Conservation (phyloP, 2,113 vertebrate genomes). For the Mastomys coucha region DNA sequence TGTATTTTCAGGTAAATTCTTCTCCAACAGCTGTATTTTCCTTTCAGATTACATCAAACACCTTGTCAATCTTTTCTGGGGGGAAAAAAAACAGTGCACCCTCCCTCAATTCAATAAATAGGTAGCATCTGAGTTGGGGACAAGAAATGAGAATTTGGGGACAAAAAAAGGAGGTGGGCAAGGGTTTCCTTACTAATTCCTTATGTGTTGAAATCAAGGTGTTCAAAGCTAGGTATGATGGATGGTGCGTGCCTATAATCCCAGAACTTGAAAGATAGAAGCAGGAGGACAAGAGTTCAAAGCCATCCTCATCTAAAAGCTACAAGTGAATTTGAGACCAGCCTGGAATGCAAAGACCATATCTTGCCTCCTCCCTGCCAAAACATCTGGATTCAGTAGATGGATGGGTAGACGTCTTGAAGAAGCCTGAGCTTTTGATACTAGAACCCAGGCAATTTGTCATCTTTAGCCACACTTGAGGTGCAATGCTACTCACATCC, state of each 20-base stretch:
- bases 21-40: background rate
- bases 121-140: background rate
- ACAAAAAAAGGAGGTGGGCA: background rate
- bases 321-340: background rate
- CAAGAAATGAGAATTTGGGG: background rate
- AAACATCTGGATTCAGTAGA: background rate
- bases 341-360: background rate
- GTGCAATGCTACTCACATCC: background rate
- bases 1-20: slow-evolving; percentile 23
- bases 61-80: background rate
- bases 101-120: background rate
- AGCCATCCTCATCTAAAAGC: background rate
- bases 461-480: background rate
- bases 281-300: background rate
- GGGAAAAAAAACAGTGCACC: background rate
- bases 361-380: background rate
- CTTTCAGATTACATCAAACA: background rate
- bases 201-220: background rate
- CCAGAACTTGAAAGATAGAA: background rate
- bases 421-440: background rate
- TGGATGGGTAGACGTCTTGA: background rate
- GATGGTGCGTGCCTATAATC: background rate
- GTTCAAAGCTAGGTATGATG: background rate
- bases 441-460: background rate
- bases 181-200: background rate